Base-by-base conservation (phyloP, 2,797 vertebrate genomes). In the Danio aesculapii region DNA sequence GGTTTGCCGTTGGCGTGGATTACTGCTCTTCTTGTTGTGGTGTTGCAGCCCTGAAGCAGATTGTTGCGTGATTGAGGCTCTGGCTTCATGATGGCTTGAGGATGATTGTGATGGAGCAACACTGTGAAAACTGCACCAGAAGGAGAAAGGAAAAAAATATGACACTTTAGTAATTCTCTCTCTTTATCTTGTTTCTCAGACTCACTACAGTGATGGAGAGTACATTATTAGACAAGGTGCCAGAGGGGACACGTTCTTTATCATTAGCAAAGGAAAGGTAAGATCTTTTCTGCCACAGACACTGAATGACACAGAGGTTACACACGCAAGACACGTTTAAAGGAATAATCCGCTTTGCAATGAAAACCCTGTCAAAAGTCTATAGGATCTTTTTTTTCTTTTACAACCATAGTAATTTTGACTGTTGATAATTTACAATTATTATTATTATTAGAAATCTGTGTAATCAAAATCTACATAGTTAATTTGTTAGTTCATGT, bases 261-360 rank as follows among this genome's bases (percentile, higher is more conserved):
- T 97, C 68, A 97, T 97, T 92, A 96, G 96, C 92, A 97, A 96
- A 91, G 96, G 96, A 71, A 95, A 92, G 94, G 96, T 97, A 91
- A 92, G 94, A 30, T 71, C 6, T 17, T 63, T n/a, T 72, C 68
- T 49, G 39, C 16, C 53, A 63, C n/a, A 8, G 11, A 30, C 16
- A 50, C 11, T 47, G 19, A 59, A 59, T 12, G 6, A 4, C 58
- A 50, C 6, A 41, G 21, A 50, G 72, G 9, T 75, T 75, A 5
- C 13, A 30, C 47, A 17, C 41, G 59, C 41, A 41, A 67, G n/a
- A 14, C 17, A 11, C 43, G 12, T 67, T 67, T 67, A 39, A 67
- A 47, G n/a, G 46, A 67, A 67, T 5, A 47, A 19, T 19, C n/a
- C 17, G n/a, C 44, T 6, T 5, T n/a, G 17, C 11, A 46, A 44